These are phyloP conservation scores for Micronycteris hirsuta DNA, from an alignment of 2,113 vertebrate genomes.

Conservation along the genomic window DNA sequence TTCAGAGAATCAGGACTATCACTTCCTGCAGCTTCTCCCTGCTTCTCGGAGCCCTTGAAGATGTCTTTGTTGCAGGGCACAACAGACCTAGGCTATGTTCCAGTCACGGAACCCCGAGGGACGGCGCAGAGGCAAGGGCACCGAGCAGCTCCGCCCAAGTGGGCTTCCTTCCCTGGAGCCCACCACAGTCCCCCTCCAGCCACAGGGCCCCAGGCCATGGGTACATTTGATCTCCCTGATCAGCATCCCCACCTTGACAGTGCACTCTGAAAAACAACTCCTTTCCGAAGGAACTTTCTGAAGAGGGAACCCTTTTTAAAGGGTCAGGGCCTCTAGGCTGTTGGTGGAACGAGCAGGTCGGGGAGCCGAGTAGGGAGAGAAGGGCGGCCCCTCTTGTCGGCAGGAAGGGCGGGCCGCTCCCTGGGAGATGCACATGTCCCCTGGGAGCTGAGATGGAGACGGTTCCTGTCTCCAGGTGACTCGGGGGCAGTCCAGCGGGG, in stretches of 20 bases:
- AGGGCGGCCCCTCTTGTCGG: neutral
- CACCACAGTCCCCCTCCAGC: fast-evolving
- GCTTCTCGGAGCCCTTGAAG: neutral
- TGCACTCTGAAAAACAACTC: neutral
- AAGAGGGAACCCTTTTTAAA: neutral
- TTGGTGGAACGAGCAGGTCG: too few relatives aligned
- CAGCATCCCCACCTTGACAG: neutral
- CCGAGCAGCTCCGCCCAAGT: fast-evolving
- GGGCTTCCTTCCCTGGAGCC: too few relatives aligned
- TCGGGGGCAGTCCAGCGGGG: neutral
- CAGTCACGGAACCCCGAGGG: neutral
- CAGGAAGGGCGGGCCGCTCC: neutral
- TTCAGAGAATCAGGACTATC: neutral
- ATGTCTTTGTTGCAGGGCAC: neutral
- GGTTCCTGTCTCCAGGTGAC: neutral
- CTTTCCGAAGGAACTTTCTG: neutral
- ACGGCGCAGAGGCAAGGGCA: neutral
- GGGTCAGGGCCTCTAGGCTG: neutral
- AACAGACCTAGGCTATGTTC: neutral
- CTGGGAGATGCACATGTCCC: too few relatives aligned
- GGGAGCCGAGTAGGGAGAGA: too few relatives aligned
- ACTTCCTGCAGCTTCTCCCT: neutral
- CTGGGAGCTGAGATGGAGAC: neutral
- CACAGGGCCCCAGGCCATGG: neutral
- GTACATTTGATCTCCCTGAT: neutral